Conservation (phyloP, 2,797 vertebrate genomes). For the Falco concolor region DNA sequence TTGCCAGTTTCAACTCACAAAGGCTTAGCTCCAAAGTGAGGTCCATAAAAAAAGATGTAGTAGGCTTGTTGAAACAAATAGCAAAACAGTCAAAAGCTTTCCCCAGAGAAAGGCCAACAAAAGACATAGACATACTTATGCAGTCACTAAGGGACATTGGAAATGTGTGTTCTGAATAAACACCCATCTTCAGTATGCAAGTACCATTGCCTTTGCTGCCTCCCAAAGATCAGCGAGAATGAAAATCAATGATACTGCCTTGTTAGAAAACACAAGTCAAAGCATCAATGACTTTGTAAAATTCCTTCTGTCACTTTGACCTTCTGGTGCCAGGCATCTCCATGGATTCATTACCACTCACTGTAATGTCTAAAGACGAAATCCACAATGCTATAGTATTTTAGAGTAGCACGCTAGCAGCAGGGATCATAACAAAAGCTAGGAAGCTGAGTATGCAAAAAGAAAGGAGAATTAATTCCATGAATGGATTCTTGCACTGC, state of each 20-base stretch:
- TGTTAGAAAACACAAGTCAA: conserved; percentile 59
- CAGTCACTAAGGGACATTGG: not conserved
- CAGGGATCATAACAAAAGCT: not conserved
- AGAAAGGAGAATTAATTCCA: not conserved
- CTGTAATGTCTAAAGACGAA: not conserved
- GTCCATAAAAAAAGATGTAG: conserved; percentile 6
- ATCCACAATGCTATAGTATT: not conserved
- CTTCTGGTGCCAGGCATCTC: conserved; percentile 36
- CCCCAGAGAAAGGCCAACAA: not conserved
- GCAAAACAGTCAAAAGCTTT: not conserved
- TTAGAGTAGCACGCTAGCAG: not conserved
- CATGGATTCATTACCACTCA: not conserved
- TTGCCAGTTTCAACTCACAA: not conserved
- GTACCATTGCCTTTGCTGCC: conserved; percentile 12
- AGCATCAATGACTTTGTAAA: conserved; percentile 52
- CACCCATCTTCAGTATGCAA: conserved; percentile 28
- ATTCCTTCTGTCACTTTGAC: conserved; percentile 47
- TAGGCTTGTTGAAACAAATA: conserved; percentile 18
- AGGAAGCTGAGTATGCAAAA: not conserved
- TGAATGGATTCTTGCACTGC: not conserved
- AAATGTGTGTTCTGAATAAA: conserved; percentile 35
- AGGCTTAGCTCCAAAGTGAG: not conserved
- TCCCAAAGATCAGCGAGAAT: conserved; percentile 40
- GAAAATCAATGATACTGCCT: conserved; percentile 64
- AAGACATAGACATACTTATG: conserved; percentile 24